Conservation (phyloP, 2,113 vertebrate genomes). For the Hassar affinis region DNA sequence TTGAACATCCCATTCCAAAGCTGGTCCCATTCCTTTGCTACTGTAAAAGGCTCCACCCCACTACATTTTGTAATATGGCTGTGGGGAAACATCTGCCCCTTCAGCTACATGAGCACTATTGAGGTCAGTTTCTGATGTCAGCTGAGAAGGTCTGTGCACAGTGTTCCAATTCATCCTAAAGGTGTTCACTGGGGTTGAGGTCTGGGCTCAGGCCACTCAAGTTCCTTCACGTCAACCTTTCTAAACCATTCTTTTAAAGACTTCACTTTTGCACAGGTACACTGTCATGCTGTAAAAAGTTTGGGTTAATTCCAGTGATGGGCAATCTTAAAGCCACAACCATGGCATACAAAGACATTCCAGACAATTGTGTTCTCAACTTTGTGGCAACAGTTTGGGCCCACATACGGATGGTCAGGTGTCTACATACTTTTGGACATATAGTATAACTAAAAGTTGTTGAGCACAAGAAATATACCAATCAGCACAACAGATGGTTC, state of each 20-base stretch:
- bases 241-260: neutral
- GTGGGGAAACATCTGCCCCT: neutral
- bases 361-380: neutral
- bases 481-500: neutral
- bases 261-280: too few species aligned
- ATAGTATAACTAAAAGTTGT: neutral
- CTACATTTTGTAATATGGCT: neutral
- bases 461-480: neutral
- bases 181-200: neutral
- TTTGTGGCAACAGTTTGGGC: neutral
- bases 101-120: neutral
- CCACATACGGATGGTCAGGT: neutral
- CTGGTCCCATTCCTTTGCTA: neutral
- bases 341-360: neutral
- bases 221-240: neutral
- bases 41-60: neutral
- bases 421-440: neutral
- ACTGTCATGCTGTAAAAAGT: neutral
- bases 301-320: neutral
- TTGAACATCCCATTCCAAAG: neutral
- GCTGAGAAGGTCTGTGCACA: neutral
- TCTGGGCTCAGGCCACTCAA: neutral
- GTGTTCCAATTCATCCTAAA: neutral
- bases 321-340: neutral
- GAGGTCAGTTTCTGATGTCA: neutral